A percentile compares a stretch with the other conserved stretches of the same genome.
These are phyloP conservation scores for Sceloporus tristichus DNA, from an alignment of 2,113 vertebrate genomes.

Conservation along the genomic window DNA sequence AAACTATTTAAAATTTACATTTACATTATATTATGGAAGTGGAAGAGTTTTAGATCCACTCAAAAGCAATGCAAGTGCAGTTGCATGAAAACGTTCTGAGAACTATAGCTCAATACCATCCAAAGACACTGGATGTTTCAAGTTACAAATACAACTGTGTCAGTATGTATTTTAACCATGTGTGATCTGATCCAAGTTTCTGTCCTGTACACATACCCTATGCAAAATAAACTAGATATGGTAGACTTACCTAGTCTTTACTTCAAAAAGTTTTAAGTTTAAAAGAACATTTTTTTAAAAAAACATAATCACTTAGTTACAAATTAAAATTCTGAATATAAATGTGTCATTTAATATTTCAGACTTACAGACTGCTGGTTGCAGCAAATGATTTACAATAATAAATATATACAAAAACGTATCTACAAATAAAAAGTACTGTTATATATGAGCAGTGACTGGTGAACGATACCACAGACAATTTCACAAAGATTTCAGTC, in stretches of 20 bases:
- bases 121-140: slow-evolving; percentile 70
- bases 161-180: slow-evolving; percentile 70
- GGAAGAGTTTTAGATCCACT: slow-evolving; percentile 78
- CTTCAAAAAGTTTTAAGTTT: slow-evolving; percentile 83
- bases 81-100: slow-evolving; percentile 77
- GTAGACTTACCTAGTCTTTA: slow-evolving; percentile 75
- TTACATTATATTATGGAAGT: slow-evolving; percentile 80
- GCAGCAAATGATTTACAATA: slow-evolving; percentile 91
- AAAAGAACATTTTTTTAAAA: slow-evolving; percentile 77
- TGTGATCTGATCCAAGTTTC: slow-evolving; percentile 72
- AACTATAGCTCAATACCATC: slow-evolving; percentile 75
- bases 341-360: slow-evolving; percentile 90
- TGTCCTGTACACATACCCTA: slow-evolving; percentile 75
- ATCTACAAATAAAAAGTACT: slow-evolving; percentile 85
- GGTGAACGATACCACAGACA: slow-evolving; percentile 87
- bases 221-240: slow-evolving; percentile 80
- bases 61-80: slow-evolving; percentile 75
- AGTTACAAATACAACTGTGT: slow-evolving; percentile 77
- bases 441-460: slow-evolving; percentile 85
- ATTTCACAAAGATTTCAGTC: slow-evolving; percentile 88
- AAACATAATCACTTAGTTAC: slow-evolving; percentile 83
- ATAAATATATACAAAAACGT: slow-evolving; percentile 88
- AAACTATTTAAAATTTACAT: slow-evolving; percentile 84
- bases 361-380: slow-evolving; percentile 92
- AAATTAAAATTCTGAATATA: slow-evolving; percentile 89